Conservation (phyloP, 2,888 invertebrate genomes). For the Scaeva pyrastri region DNA sequence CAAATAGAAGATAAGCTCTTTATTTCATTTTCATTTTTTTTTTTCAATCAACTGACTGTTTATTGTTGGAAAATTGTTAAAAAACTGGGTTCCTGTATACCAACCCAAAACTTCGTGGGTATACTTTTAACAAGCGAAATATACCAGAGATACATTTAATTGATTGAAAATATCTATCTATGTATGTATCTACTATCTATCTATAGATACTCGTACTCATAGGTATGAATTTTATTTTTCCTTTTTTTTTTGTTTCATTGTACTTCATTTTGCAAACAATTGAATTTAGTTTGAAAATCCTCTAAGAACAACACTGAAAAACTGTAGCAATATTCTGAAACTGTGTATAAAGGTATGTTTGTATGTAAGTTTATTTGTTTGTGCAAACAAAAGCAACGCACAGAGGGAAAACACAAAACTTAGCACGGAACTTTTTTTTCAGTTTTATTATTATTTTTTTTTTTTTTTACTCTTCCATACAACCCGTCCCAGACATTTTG, state of each 20-base stretch:
- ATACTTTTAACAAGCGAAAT: conserved; percentile 3
- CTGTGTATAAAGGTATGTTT: background rate
- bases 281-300: conserved; percentile 24
- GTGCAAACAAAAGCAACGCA: conserved; percentile 25
- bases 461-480: conserved; percentile 45
- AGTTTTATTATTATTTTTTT: conserved; percentile 39
- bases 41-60: conserved; percentile 7
- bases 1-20: conserved; percentile 10
- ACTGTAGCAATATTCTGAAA: conserved; percentile 19
- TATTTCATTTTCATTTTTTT: too few relatives aligned
- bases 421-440: conserved; percentile 36
- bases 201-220: background rate
- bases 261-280: conserved; percentile 27
- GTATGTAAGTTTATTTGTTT: too few relatives aligned
- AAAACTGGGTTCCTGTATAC: too few relatives aligned
- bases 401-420: conserved; percentile 49
- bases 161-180: conserved; percentile 44
- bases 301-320: conserved; percentile 16
- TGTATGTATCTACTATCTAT: too few relatives aligned
- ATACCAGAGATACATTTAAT: conserved; percentile 61
- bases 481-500: conserved; percentile 74
- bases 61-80: background rate
- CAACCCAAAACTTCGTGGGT: too few relatives aligned
- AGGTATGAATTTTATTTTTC: conserved; percentile 2
- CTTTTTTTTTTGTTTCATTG: conserved; percentile 5